Percentiles rank a stretch among this genome's conserved stretches.
These are phyloP conservation scores for honey bee (Apis mellifera) DNA, from an alignment of 1,140 invertebrate species.

Conservation along the genomic window DNA sequence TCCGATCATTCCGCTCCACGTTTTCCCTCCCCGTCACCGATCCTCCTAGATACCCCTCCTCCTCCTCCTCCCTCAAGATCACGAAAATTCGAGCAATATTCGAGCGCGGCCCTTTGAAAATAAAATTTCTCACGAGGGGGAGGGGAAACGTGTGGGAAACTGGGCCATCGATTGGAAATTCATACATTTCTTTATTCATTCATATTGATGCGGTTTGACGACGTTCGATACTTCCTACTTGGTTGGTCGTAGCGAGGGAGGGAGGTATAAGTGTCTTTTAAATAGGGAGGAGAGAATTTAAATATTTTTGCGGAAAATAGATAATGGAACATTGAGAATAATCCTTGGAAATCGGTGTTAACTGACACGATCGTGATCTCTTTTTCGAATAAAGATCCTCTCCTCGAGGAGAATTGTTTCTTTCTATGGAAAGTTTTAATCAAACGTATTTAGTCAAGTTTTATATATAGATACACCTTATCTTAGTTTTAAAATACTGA, in stretches of 20 bases:
- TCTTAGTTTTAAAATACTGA: no score
- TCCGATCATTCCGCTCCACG: slow-evolving; percentile 2
- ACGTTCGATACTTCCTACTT: neutral
- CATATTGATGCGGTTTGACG: neutral
- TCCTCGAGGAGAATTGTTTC: no score
- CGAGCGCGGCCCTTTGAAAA: neutral
- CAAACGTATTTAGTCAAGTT: no score
- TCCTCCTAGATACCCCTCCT: neutral
- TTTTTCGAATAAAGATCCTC: no score
- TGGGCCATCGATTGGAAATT: slow-evolving; percentile 1
- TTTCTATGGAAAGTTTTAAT: no score
- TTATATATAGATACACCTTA: no score
- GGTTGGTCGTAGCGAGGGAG: no score
- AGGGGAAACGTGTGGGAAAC: neutral
- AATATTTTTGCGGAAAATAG: no score
- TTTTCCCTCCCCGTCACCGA: neutral
- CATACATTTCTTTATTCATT: slow-evolving; percentile 2
- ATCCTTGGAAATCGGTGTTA: no score
- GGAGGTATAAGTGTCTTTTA: neutral
- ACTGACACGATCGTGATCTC: no score
- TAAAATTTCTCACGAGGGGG: neutral
- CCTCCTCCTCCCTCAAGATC: neutral
- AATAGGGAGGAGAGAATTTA: no score
- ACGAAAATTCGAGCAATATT: slow-evolving; percentile 34
- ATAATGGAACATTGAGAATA: no score